phyloP scores from a whole-genome alignment of 2,888 invertebrate species.

The Cosmia trapezina region DNA sequence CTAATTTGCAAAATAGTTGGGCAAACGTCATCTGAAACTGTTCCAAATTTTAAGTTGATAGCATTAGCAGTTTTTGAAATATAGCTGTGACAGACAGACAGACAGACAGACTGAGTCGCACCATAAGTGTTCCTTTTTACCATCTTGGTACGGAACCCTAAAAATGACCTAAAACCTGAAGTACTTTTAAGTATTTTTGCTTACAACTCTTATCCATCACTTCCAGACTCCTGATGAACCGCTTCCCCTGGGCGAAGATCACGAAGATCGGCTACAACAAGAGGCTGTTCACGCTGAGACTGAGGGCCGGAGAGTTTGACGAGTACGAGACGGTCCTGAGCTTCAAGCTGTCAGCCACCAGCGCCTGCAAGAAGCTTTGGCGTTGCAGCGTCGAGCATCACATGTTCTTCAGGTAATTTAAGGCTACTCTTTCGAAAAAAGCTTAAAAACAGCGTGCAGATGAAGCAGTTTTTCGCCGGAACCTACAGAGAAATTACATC shows the following conservation, averaged over 20 bases:
- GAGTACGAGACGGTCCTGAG: conserved; percentile 97
- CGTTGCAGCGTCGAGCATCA: conserved; percentile 99
- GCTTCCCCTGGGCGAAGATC: conserved; percentile 99
- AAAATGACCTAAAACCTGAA: background rate
- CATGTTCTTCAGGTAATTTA: conserved; percentile 97
- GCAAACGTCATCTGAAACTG: no score
- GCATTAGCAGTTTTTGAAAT: no score
- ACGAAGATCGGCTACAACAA: conserved; percentile 99
- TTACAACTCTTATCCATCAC: background rate
- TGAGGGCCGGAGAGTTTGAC: conserved; percentile 98
- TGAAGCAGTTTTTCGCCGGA: no score
- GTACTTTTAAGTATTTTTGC: background rate
- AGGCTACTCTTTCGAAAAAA: no score
- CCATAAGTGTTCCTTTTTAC: no score
- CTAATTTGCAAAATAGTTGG: no score
- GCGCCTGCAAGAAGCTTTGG: conserved; percentile 98
- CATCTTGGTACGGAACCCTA: no score
- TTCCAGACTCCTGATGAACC: conserved; percentile 96
- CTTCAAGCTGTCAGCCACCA: conserved; percentile 96
- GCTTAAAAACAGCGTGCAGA: no score
- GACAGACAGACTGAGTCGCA: no score
- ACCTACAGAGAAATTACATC: no score
- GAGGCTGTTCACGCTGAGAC: conserved; percentile 97
- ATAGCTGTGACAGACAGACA: no score
- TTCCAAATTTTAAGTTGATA: no score